phyloP scores from a whole-genome alignment of 2,797 vertebrate genomes.

The Cuniculus paca region DNA sequence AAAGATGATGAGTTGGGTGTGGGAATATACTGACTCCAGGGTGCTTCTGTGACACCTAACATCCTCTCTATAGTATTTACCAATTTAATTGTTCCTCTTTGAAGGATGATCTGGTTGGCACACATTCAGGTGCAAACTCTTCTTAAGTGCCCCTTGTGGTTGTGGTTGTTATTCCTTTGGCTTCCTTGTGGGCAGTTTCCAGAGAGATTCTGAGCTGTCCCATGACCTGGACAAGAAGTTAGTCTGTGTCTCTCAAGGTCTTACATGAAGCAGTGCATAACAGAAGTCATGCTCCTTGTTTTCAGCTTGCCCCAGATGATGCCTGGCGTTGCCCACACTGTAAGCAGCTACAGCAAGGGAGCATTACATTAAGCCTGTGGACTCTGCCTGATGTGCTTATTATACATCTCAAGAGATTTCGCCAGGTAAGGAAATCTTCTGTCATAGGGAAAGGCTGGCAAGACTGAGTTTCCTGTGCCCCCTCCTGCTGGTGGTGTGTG shows the following conservation, averaged over 20 bases:
- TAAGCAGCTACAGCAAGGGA: constrained; percentile 99
- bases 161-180: neutral
- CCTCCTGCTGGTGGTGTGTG: neutral
- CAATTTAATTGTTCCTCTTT: neutral
- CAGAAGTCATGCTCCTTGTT: constrained; percentile 41
- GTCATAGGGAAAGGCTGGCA: neutral
- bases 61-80: neutral
- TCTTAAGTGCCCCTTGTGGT: neutral
- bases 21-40: neutral
- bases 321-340: constrained; percentile 99
- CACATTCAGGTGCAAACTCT: neutral
- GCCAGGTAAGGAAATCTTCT: constrained; percentile 92
- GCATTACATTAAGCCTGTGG: constrained; percentile 99
- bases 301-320: constrained; percentile 97
- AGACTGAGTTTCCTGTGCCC: neutral
- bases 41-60: neutral
- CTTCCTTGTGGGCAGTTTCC: neutral
- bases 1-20: neutral
- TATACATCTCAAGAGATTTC: constrained; percentile 97
- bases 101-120: neutral
- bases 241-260: neutral
- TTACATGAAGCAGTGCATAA: neutral
- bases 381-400: constrained; percentile 99
- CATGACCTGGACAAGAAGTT: neutral
- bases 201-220: neutral